Conservation (phyloP, 2,113 vertebrate species). For the Solea solea region DNA sequence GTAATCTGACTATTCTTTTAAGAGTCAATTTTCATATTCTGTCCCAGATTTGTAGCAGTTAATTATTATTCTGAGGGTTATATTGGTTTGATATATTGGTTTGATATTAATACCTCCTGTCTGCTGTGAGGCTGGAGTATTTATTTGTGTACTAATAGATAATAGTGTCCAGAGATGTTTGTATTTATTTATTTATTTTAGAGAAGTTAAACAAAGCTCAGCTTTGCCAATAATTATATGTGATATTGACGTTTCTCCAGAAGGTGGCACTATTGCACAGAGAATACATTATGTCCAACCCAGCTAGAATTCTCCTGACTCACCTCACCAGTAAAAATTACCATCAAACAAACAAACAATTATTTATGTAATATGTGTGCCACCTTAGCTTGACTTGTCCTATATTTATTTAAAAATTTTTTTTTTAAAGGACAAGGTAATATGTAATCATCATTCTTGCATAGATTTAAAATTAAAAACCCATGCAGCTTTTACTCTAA, state of each 20-base stretch:
- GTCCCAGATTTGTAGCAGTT: neutral
- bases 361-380: neutral
- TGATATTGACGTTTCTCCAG: conserved; percentile 9
- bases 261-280: conserved; percentile 47
- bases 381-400: neutral
- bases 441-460: neutral
- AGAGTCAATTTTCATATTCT: neutral
- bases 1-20: neutral
- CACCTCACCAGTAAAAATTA: neutral
- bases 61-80: too few species aligned
- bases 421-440: neutral
- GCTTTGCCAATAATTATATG: neutral
- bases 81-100: too few species aligned
- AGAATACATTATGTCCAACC: neutral
- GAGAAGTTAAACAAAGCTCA: too few species aligned
- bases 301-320: too few species aligned
- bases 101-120: too few species aligned
- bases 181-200: too few species aligned
- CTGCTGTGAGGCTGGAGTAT: too few species aligned
- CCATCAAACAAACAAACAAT: neutral
- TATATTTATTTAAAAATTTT: neutral
- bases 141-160: too few species aligned
- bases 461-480: conserved; percentile 7
- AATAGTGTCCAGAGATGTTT: too few species aligned
- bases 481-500: neutral